Percentiles rank a stretch among this genome's conserved stretches.
These are phyloP conservation scores for Trilocha varians DNA, from an alignment of 2,888 invertebrate genomes.

Conservation along the genomic window DNA sequence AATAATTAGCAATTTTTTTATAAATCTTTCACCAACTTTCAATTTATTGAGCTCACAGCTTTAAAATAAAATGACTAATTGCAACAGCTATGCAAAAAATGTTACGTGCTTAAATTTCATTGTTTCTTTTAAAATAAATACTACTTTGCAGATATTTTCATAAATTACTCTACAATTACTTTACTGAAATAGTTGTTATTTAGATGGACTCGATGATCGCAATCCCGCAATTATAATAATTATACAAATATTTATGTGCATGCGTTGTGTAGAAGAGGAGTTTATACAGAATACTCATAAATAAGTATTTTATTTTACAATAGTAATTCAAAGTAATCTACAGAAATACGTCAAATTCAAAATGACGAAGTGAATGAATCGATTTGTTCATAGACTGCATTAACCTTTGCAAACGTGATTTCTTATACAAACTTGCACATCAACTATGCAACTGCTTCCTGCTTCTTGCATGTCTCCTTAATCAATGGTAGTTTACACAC, in stretches of 20 bases:
- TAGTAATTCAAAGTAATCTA: too few species aligned
- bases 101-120: conserved; percentile 18
- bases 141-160: too few species aligned
- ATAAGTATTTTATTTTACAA: too few species aligned
- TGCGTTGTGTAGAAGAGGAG: neutral
- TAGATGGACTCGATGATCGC: conserved; percentile 63
- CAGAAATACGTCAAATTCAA: too few species aligned
- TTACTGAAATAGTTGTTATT: neutral
- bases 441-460: neutral
- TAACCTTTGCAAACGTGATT: too few species aligned
- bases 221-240: conserved; percentile 44
- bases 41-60: conserved; percentile 51
- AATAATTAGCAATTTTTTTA: conserved; percentile 42
- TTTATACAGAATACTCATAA: neutral
- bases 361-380: too few species aligned
- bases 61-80: conserved; percentile 43
- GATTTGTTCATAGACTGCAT: too few species aligned
- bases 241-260: neutral
- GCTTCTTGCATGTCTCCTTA: neutral
- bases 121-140: neutral
- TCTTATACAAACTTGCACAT: neutral
- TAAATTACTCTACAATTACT: too few species aligned
- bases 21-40: conserved; percentile 43
- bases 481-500: neutral
- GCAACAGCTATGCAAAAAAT: conserved; percentile 47